Evolutionary conservation across 1,140 invertebrate genomes (phyloP), one percentile per base, ranked within the genome.

Genomic region (Bombus haemorrhoidalis): DNA sequence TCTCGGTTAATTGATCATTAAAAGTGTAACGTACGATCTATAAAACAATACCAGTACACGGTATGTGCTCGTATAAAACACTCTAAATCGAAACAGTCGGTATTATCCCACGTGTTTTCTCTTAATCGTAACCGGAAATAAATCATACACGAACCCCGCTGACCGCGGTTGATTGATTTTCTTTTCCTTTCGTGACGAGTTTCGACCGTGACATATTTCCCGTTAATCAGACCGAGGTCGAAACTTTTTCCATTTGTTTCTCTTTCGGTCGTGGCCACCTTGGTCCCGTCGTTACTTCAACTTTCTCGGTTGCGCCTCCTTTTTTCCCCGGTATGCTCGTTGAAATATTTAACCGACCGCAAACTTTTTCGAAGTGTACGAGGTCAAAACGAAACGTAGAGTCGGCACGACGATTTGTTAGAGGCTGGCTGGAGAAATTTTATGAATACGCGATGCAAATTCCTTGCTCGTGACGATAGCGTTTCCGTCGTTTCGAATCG

Each of bases 231-330:
- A 64, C 73, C 73, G 59, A 72, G 59, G 47, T 59, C 13, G 89
- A 83, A 90, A 90, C 89, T 90, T 90, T 90, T 90, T 87, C 89
- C 88, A 90, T 89, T 78, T 76, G 82, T 90, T 90, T 90, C 57
- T 69, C 74, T 64, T 66, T 37, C 69, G 59, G 80, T 57, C 73
- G 57, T 73, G 53, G 71, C 73, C 74, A 69, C 66, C 73, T 77
- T 77, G 75, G 69, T 78, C 72, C 88, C 82, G 78, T 82, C 88
- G 89, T 85, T 85, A 80, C 89, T 87, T 80, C 64, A 90, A 90
- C 88, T 90, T 89, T 85, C 86, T 81, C 59, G 77, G 28, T 3
- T 32, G 32, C 53, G 72, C n/a, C 34, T 80, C 18, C 8, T 66
- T 18, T 34, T 15, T 32, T 9, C 32, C 64, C 8, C 53, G 76